phyloP scores from a whole-genome alignment of 2,797 vertebrate genomes.

The Lutjanus argentimaculatus region DNA sequence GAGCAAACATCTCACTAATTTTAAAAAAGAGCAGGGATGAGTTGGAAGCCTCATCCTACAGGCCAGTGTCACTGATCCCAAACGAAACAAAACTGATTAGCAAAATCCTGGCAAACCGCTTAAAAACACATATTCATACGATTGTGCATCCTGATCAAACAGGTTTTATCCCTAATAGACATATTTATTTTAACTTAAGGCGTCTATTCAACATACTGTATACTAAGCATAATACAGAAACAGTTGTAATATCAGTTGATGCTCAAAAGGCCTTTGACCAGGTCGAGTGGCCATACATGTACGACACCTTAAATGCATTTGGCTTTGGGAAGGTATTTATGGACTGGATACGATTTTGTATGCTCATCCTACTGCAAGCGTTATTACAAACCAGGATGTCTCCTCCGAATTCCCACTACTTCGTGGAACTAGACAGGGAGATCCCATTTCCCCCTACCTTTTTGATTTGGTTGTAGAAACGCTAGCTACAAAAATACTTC shows the following conservation, averaged over 20 bases:
- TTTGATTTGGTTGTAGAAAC: slow-evolving; percentile 2
- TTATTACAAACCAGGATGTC: slow-evolving; percentile 4
- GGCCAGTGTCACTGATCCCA: neutral
- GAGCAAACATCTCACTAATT: slow-evolving; percentile 6
- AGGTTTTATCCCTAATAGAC: slow-evolving; percentile 11
- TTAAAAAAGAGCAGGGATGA: neutral
- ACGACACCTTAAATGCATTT: slow-evolving; percentile 7
- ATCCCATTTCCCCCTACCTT: neutral
- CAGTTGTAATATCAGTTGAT: neutral
- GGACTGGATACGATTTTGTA: slow-evolving; percentile 3
- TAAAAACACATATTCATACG: slow-evolving; percentile 3
- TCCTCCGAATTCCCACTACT: slow-evolving; percentile 6
- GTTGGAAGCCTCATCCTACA: slow-evolving; percentile 1
- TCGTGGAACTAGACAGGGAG: slow-evolving; percentile 7
- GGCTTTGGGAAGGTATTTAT: slow-evolving; percentile 21
- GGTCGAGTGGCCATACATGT: no score
- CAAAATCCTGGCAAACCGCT: neutral
- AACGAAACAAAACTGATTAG: neutral
- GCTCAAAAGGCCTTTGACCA: no score
- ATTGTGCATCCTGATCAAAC: slow-evolving; percentile 5
- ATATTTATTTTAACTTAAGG: slow-evolving; percentile 4
- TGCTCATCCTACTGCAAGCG: neutral
- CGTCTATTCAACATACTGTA: neutral
- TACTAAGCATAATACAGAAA: slow-evolving; percentile 3
- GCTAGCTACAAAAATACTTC: slow-evolving; percentile 9